Conservation (phyloP, 2,888 invertebrate species). For the Matsumyia berberina region DNA sequence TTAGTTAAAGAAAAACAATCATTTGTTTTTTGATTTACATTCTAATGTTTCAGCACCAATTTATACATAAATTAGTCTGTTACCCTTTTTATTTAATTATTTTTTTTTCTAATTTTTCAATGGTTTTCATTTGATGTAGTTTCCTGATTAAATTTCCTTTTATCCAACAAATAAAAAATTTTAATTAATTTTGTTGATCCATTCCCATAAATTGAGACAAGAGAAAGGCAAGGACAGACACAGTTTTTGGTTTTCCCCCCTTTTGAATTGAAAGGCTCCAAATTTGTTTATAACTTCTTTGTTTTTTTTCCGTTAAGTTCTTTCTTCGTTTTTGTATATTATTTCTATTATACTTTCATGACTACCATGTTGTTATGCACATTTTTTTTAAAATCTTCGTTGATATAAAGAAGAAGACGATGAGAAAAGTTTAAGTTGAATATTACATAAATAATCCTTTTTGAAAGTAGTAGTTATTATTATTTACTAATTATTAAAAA, state of each 20-base stretch:
- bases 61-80: slow-evolving; percentile 76
- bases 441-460: slow-evolving; percentile 59
- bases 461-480: slow-evolving; percentile 55
- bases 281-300: slow-evolving; percentile 53
- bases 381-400: slow-evolving; percentile 60
- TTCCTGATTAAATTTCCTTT: slow-evolving; percentile 39
- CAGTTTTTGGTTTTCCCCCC: slow-evolving; percentile 16
- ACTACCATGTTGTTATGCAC: slow-evolving; percentile 77
- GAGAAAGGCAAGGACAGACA: slow-evolving; percentile 39
- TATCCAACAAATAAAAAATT: slow-evolving; percentile 4
- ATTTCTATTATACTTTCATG: slow-evolving; percentile 67
- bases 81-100: slow-evolving; percentile 72
- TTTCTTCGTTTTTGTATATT: slow-evolving; percentile 51
- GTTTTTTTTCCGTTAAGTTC: slow-evolving; percentile 67
- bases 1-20: slow-evolving; percentile 64
- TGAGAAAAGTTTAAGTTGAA: slow-evolving; percentile 40
- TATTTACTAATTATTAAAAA: slow-evolving; percentile 48
- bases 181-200: slow-evolving; percentile 3
- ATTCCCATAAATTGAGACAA: slow-evolving; percentile 20
- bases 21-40: slow-evolving; percentile 40
- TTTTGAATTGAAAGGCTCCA: slow-evolving; percentile 30
- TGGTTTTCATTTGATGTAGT: slow-evolving; percentile 41
- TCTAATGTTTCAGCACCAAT: slow-evolving; percentile 70
- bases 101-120: slow-evolving; percentile 42
- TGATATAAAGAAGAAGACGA: slow-evolving; percentile 46